Evolutionary conservation across 2,888 invertebrate species (phyloP).

Genomic region (Pollenia amentaria): DNA sequence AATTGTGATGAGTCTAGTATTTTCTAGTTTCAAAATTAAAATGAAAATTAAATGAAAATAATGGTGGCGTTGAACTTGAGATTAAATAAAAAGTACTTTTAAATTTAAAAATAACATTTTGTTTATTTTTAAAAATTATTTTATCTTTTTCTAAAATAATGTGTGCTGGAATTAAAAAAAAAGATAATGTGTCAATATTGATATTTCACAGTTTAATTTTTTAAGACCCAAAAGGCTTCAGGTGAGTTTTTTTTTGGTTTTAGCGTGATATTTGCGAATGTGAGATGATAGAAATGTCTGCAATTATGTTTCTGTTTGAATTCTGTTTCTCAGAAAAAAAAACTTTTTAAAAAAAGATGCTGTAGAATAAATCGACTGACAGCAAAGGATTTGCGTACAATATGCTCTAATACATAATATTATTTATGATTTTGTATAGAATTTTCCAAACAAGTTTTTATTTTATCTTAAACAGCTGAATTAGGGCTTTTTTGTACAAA

Average conservation of each 20-base stretch:
- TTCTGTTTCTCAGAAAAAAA: too few species aligned
- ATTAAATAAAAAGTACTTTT: conserved; percentile 9
- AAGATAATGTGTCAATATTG: conserved; percentile 9
- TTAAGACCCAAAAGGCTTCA: neutral
- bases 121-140: neutral
- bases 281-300: neutral
- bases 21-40: conserved; percentile 76
- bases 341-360: too few species aligned
- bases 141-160: neutral
- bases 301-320: too few species aligned
- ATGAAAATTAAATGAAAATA: conserved; percentile 24
- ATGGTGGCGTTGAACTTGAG: conserved; percentile 1
- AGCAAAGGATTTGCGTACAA: too few species aligned
- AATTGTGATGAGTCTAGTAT: conserved; percentile 76
- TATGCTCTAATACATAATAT: too few species aligned
- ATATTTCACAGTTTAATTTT: neutral
- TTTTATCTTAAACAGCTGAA: too few species aligned
- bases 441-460: too few species aligned
- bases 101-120: neutral
- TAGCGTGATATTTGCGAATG: neutral
- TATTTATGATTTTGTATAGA: too few species aligned
- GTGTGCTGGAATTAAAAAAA: neutral
- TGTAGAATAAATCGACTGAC: too few species aligned
- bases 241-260: neutral
- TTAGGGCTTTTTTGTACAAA: too few species aligned